phyloP scores from a whole-genome alignment of 2,797 vertebrate species.

The Micropoecilia bifurca region DNA sequence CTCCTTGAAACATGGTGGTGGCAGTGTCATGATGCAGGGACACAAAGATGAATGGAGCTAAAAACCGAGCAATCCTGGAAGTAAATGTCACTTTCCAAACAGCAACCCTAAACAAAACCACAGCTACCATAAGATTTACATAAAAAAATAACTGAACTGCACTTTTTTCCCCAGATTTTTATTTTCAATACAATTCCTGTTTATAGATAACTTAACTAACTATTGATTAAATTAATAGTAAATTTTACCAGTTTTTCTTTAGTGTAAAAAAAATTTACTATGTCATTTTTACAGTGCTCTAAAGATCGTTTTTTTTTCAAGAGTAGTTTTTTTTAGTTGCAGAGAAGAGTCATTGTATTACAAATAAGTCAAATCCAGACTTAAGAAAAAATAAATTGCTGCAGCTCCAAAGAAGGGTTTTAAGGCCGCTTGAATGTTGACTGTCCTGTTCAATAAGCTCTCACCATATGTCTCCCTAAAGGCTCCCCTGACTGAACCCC shows the following conservation, averaged over 20 bases:
- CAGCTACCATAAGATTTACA: neutral
- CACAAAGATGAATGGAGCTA: neutral
- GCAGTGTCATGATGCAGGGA: neutral
- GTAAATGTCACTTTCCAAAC: neutral
- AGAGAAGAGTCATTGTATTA: conserved; percentile 1
- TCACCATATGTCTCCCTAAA: conserved; percentile 20
- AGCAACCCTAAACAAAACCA: neutral
- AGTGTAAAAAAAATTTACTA: neutral
- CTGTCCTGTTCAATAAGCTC: conserved; percentile 6
- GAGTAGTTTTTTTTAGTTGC: neutral
- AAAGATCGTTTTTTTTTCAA: neutral
- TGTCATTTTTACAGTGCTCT: neutral
- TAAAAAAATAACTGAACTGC: neutral
- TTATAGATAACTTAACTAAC: too few relatives aligned
- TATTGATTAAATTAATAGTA: neutral
- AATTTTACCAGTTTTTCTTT: neutral
- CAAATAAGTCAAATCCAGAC: neutral
- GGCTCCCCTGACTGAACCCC: conserved; percentile 39
- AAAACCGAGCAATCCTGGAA: neutral
- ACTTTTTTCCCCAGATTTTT: neutral
- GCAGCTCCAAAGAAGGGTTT: neutral
- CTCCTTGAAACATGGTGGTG: neutral
- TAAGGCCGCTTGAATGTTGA: conserved; percentile 7
- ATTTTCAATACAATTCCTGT: neutral
- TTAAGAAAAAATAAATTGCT: neutral